Evolutionary conservation across 1,140 invertebrate genomes (phyloP).

Genomic region (Papilio glaucus): DNA sequence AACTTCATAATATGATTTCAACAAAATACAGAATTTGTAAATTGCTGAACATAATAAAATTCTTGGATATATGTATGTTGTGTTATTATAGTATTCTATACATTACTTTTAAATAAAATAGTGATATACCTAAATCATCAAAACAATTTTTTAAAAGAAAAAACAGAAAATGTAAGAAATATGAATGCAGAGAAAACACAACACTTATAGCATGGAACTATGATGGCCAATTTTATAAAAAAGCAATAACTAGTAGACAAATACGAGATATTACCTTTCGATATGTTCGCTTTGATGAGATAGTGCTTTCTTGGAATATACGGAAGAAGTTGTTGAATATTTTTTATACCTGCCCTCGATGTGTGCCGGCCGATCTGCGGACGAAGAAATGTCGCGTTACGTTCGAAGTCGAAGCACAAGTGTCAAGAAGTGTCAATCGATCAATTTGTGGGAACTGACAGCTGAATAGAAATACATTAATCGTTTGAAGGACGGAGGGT

Average conservation of each 20-base stretch:
- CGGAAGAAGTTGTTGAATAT: slow-evolving; percentile 77
- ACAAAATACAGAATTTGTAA: slow-evolving; percentile 15
- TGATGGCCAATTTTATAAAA: not conserved
- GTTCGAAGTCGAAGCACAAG: slow-evolving; percentile 30
- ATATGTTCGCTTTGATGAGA: slow-evolving; percentile 78
- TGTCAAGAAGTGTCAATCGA: slow-evolving; percentile 52
- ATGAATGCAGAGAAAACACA: not conserved
- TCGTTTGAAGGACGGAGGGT: slow-evolving; percentile 18
- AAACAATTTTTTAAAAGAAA: not conserved
- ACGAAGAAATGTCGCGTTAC: slow-evolving; percentile 49
- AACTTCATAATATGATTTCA: slow-evolving; percentile 14
- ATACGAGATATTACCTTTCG: slow-evolving; percentile 63
- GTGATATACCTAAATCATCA: not conserved
- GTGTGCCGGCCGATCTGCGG: slow-evolving; percentile 72
- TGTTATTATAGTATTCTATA: not conserved
- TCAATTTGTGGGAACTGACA: slow-evolving; percentile 52
- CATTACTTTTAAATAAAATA: slow-evolving; percentile 7
- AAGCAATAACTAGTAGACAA: slow-evolving; percentile 13
- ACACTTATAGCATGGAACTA: not conserved
- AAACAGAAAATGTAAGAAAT: not conserved
- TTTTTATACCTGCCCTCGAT: slow-evolving; percentile 80
- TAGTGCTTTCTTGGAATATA: slow-evolving; percentile 78
- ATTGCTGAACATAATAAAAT: slow-evolving; percentile 9
- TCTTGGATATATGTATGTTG: not conserved
- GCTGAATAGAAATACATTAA: slow-evolving; percentile 25